A percentile compares a stretch with the other conserved stretches of the same genome.
phyloP scores from a whole-genome alignment of 35 echinoderm and acorn worm genomes.

The Holothuria glaberrima region DNA sequence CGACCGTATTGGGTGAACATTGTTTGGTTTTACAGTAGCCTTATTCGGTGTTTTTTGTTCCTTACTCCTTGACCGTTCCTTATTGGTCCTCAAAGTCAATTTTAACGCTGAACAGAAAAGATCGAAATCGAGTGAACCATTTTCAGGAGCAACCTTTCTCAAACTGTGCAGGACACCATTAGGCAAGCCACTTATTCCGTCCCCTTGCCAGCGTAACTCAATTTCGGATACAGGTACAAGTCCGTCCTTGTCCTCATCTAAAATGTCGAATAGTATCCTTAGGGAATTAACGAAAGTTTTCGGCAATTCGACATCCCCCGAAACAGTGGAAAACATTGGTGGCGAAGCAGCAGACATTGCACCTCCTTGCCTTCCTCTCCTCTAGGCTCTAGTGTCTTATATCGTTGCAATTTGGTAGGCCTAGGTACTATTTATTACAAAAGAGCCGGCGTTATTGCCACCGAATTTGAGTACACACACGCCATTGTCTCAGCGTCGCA shows the following conservation, averaged over 20 bases:
- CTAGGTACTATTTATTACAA: too few relatives aligned
- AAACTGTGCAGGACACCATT: conserved; percentile 78
- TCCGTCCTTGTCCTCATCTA: conserved; percentile 89
- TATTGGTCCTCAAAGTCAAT: conserved; percentile 75
- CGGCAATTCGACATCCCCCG: conserved; percentile 72
- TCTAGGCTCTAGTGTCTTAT: too few relatives aligned
- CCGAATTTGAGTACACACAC: too few relatives aligned
- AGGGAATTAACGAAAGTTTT: conserved; percentile 91
- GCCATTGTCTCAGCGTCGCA: too few relatives aligned
- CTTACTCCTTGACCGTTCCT: conserved; percentile 44
- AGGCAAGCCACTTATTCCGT: conserved; percentile 76
- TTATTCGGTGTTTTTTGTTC: conserved; percentile 80
- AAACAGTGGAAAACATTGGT: conserved; percentile 31
- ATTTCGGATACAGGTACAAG: conserved; percentile 80
- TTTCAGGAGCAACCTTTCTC: conserved; percentile 80
- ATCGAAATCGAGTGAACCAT: conserved; percentile 81
- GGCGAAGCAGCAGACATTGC: not conserved
- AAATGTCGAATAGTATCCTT: conserved; percentile 92
- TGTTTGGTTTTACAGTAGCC: conserved; percentile 87
- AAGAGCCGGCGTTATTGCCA: too few relatives aligned
- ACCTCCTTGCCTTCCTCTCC: too few relatives aligned
- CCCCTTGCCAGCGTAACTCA: conserved; percentile 81
- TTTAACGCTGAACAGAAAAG: conserved; percentile 90
- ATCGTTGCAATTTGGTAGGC: too few relatives aligned
- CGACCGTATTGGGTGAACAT: conserved; percentile 76